A percentile compares a stretch with the other conserved stretches of the same genome.
These are phyloP conservation scores for Calyptomena viridis DNA, from an alignment of 2,113 vertebrate genomes.

Conservation along the genomic window DNA sequence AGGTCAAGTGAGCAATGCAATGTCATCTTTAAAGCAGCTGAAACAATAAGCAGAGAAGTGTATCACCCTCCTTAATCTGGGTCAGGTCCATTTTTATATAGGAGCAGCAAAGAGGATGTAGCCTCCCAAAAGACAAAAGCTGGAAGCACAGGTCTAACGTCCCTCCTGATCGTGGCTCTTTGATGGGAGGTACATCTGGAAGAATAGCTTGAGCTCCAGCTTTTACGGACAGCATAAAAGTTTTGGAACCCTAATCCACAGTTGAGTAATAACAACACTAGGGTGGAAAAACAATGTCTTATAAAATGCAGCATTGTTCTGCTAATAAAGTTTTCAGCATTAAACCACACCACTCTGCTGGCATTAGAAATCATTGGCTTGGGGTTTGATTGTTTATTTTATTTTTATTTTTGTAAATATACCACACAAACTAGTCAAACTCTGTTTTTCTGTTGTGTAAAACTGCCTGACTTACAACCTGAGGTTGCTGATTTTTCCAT, in stretches of 20 bases:
- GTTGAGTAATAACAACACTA: conserved; percentile 36
- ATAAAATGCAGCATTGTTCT: conserved; percentile 66
- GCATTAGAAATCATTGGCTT: conserved; percentile 27
- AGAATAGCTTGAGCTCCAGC: neutral
- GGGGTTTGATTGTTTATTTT: conserved; percentile 63
- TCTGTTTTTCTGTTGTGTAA: conserved; percentile 32
- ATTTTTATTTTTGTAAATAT: conserved; percentile 8
- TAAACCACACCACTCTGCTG: conserved; percentile 37
- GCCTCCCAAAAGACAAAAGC: neutral
- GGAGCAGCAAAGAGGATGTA: neutral
- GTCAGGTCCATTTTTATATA: rapidly evolving
- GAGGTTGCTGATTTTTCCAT: conserved; percentile 57
- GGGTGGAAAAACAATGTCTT: conserved; percentile 57
- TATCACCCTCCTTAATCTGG: neutral
- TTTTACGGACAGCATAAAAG: neutral
- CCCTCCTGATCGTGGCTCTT: neutral
- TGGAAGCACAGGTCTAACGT: neutral
- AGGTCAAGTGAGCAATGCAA: neutral
- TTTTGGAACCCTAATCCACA: conserved; percentile 14
- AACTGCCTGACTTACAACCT: conserved; percentile 49
- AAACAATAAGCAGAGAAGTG: neutral
- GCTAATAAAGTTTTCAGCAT: conserved; percentile 65
- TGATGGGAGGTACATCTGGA: neutral
- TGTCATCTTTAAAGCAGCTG: neutral
- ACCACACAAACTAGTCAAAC: conserved; percentile 37